Conservation (phyloP, 2,888 invertebrate species). For the Ramazzottius varieornatus region DNA sequence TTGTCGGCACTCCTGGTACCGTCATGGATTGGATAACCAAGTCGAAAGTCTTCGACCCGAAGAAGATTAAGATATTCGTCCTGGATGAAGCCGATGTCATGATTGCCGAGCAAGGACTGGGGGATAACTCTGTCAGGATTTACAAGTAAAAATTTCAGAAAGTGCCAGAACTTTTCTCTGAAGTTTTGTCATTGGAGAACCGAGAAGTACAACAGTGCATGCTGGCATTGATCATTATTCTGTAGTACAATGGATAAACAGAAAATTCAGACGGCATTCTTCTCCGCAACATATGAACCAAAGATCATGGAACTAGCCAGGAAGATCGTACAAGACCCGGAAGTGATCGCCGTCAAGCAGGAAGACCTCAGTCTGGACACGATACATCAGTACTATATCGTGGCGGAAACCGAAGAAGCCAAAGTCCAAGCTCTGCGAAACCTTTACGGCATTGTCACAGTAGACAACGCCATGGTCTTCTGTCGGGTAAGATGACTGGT, state of each 20-base stretch:
- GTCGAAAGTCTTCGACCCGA: slow-evolving; percentile 55
- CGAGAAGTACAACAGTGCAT: too few relatives aligned
- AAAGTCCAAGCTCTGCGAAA: slow-evolving; percentile 81
- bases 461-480: slow-evolving; percentile 94
- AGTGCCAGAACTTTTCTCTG: too few relatives aligned
- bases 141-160: too few relatives aligned
- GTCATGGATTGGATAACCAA: slow-evolving; percentile 75
- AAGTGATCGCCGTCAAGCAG: slow-evolving; percentile 27
- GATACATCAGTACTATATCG: slow-evolving; percentile 84
- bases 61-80: slow-evolving; percentile 64
- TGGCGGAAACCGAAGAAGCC: slow-evolving; percentile 51
- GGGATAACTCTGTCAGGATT: slow-evolving; percentile 79
- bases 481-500: slow-evolving; percentile 31
- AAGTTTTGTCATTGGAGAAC: slow-evolving; percentile 3
- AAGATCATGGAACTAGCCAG: slow-evolving; percentile 90
- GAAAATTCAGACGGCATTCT: slow-evolving; percentile 86
- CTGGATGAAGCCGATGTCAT: slow-evolving; percentile 97
- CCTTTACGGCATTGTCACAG: slow-evolving; percentile 78
- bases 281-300: slow-evolving; percentile 83
- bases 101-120: slow-evolving; percentile 92
- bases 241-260: slow-evolving; percentile 33
- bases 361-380: slow-evolving; percentile 88
- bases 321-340: slow-evolving; percentile 62
- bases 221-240: too few relatives aligned
- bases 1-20: slow-evolving; percentile 94